Evolutionary conservation across 2,113 vertebrate genomes (phyloP), one percentile per base, ranked within the genome.

Genomic region (Anguilla rostrata): DNA sequence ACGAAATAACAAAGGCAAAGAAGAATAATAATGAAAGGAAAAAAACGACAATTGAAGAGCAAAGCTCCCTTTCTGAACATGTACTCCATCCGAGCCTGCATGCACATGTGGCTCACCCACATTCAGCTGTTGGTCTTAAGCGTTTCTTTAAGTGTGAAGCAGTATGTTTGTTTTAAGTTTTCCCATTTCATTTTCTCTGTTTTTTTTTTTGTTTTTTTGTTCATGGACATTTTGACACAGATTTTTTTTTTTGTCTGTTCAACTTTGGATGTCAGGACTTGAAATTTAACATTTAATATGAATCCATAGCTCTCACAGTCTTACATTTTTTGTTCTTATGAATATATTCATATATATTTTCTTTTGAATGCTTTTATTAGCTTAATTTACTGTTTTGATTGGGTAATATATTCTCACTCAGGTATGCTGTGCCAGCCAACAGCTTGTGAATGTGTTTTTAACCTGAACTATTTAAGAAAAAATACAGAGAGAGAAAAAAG

Each of bases 401-500:
- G 97, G 97, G 97, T 97, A 97, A 92, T 96, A 97, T 93, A 97
- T 97, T 98, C 96, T 99, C 97, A 98, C 98, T 99, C 98, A 99
- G 98, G 98, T 99, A 99, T 97, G 97, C 97, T 97, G 98, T 97
- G 97, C 96, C 97, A 97, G 97, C 97, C 97, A 98, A 98, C 98
- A 99, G 97, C 97, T 97, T 97, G 97, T 98, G 98, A 99, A 99
- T 99, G 96, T 96, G 98, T 99, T 98, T 98, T 97, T 95, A 97
- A 97, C 97, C 96, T 96, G 95, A 96, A 96, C 96, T 96, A 93
- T 94, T 96, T 96, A 95, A 95, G 95, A 95, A 95, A 96, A 95
- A 94, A 95, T 96, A 90, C 83, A 93, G 84, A 89, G 93, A 89
- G 84, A 90, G 88, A 91, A 92, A 93, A 93, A 83, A 57, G 94